Conservation (phyloP, 2,113 vertebrate species). For the Engystomops pustulosus region DNA sequence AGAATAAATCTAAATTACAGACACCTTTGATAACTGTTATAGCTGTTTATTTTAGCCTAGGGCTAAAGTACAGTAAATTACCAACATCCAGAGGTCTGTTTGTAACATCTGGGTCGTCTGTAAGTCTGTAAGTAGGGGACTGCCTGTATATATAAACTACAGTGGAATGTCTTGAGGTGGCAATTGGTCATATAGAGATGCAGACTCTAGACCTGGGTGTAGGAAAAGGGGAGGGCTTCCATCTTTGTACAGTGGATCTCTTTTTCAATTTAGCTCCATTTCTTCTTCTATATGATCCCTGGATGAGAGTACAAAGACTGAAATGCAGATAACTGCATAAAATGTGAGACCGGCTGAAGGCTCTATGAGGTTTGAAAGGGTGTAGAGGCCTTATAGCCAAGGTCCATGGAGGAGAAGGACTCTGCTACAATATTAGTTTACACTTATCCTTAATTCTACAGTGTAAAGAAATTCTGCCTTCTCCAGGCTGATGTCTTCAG, state of each 20-base stretch:
- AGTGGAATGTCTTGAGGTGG: not conserved
- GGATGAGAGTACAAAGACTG: not conserved
- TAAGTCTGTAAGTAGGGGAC: no score
- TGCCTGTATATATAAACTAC: no score
- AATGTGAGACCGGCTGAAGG: not conserved
- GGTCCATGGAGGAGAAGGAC: not conserved
- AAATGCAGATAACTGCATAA: not conserved
- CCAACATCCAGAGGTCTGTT: no score
- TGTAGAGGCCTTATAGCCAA: not conserved
- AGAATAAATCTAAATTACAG: no score
- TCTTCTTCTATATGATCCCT: not conserved
- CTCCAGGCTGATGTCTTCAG: slow-evolving; percentile 26
- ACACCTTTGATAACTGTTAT: no score
- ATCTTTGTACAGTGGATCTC: not conserved
- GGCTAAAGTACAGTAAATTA: no score
- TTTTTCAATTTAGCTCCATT: not conserved
- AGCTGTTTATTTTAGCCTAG: no score
- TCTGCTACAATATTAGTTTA: not conserved
- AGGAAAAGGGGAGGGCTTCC: not conserved
- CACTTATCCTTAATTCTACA: slow-evolving; percentile 1
- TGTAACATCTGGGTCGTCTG: no score
- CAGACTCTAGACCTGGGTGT: not conserved
- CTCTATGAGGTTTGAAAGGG: not conserved
- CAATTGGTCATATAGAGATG: not conserved
- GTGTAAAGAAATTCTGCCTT: not conserved